A percentile compares a stretch with the other conserved stretches of the same genome.
Conservation (phyloP, 2,797 vertebrate species). For the Dryobates pubescens region DNA sequence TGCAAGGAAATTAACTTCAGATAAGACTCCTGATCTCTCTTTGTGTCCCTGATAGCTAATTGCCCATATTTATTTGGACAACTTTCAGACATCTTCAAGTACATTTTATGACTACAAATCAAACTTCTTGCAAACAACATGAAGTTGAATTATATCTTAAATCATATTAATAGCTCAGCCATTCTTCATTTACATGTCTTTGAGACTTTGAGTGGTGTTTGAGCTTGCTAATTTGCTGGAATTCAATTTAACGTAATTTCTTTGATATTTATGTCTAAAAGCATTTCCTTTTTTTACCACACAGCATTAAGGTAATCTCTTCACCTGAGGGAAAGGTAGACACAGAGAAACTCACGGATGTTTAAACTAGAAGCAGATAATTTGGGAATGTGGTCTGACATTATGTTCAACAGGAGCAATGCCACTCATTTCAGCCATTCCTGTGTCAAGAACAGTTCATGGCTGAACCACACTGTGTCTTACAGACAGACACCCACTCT, state of each 20-base stretch:
- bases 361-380: background rate
- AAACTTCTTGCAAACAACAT: background rate
- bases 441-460: background rate
- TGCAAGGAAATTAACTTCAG: background rate
- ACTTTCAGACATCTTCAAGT: background rate
- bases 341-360: background rate
- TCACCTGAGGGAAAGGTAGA: background rate
- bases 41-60: background rate
- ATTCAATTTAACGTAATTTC: background rate
- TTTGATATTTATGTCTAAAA: background rate
- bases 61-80: background rate
- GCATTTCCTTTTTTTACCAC: background rate
- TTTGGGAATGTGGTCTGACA: background rate
- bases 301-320: background rate
- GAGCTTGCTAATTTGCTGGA: background rate
- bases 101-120: background rate
- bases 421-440: background rate
- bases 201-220: background rate
- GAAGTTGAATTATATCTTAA: background rate
- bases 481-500: background rate
- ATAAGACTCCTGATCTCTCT: background rate
- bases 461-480: background rate
- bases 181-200: background rate
- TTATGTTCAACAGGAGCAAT: background rate
- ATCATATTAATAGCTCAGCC: background rate